Evolutionary conservation across 2,888 invertebrate genomes (phyloP), one percentile per base, ranked within the genome.

Genomic region (Acleris laterana): DNA sequence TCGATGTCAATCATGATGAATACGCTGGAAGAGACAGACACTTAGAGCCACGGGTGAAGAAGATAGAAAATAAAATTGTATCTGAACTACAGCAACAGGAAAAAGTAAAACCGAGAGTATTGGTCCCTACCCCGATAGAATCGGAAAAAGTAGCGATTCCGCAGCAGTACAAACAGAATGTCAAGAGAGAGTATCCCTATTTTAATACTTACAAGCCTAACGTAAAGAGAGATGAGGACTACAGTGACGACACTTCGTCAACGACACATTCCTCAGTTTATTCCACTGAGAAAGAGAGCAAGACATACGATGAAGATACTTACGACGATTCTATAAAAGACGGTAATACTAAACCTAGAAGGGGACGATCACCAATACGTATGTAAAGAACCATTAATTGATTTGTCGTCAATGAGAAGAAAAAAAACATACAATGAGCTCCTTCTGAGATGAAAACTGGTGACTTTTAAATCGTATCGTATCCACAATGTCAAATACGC

Each of bases 1-100:
- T 92, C 56, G 91, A 90, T 69, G 75, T 88, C 1, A 85, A 87
- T 64, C 90, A 91, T 61, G 91, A 92, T 61, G 91, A 90, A 69
- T 91, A 81, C 25, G 68, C 74, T 2, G 80, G 86, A 1, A 79
- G 87, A 71, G 82, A 85, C 3, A 90, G 90, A 67, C 88, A 82
- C 9, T 70, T 86, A 48, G 85, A 86, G 63, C 89, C 90, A 0
- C 81, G 86, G 11, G 16, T 59, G 7, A 66, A 63, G 48, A 11
- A 83, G 80, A 70, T 25, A 51, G 19, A 82, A 78, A 66, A 70
- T 42, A 64, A 52, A 59, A 38, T 55, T 20, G 3, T 48, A 5
- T 16, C 11, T 25, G 63, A 46, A 50, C 69, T 50, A 5, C 22
- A 46, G 11, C 7, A 7, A n/a, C 57, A 28, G 17, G 57, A 57